Percentiles rank a stretch among this genome's conserved stretches.
Conservation (phyloP, 2,888 invertebrate species). For the Amiota communis region DNA sequence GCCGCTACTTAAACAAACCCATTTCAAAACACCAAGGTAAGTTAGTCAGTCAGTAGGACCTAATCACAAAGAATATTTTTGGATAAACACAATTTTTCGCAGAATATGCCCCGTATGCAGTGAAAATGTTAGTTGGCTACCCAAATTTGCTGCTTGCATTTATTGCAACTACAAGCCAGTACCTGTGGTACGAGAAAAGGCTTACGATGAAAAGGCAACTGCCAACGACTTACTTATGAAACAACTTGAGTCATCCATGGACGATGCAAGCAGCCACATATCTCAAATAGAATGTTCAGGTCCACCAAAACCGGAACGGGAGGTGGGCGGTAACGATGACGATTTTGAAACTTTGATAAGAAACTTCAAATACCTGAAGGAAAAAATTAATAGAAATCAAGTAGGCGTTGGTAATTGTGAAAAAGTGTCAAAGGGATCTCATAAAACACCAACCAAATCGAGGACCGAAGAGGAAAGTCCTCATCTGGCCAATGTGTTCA, state of each 20-base stretch:
- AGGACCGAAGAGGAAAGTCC: conserved; percentile 42
- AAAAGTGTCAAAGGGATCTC: conserved; percentile 36
- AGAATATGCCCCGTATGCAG: conserved; percentile 66
- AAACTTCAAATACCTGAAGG: conserved; percentile 45
- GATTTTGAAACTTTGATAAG: conserved; percentile 47
- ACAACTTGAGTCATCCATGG: conserved; percentile 49
- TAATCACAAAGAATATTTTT: neutral
- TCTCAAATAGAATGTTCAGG: conserved; percentile 20
- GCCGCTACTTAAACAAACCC: conserved; percentile 49
- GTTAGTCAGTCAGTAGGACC: neutral
- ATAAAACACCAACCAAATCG: conserved; percentile 42
- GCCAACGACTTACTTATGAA: conserved; percentile 63
- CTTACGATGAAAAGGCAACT: conserved; percentile 62
- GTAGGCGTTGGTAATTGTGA: conserved; percentile 32
- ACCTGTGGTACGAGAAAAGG: conserved; percentile 56
- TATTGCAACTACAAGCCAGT: conserved; percentile 68
- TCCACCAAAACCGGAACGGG: conserved; percentile 39
- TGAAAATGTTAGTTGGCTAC: conserved; percentile 68
- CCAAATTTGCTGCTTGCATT: conserved; percentile 72
- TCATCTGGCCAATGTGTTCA: conserved; percentile 61
- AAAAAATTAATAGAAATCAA: conserved; percentile 38
- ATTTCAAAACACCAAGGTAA: conserved; percentile 27
- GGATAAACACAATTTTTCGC: conserved; percentile 15
- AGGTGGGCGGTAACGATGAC: conserved; percentile 42
- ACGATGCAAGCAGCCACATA: conserved; percentile 6